These are phyloP conservation scores for Conopomorpha cramerella DNA, from an alignment of 1,140 invertebrate species.

Conservation along the genomic window DNA sequence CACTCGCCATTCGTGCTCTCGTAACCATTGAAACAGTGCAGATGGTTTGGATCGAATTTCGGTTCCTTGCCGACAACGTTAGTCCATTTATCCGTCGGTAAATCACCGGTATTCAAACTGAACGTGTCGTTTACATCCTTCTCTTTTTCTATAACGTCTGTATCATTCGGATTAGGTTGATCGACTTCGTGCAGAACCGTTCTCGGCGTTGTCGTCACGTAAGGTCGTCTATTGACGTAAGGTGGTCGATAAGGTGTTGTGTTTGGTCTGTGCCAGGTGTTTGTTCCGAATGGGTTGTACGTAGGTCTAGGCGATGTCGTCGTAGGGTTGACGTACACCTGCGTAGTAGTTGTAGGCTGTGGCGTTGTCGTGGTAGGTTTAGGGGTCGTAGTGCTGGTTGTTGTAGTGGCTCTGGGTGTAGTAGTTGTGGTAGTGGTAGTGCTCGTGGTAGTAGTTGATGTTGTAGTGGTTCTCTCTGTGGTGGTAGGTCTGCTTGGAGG, in stretches of 20 bases:
- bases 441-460: no score
- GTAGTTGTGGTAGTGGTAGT: not conserved
- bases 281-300: no score
- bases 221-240: not conserved
- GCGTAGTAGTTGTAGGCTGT: not conserved
- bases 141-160: slow-evolving; percentile 15
- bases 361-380: not conserved
- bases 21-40: slow-evolving; percentile 38
- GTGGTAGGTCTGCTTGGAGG: no score
- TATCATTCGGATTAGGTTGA: slow-evolving; percentile 2
- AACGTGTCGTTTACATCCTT: slow-evolving; percentile 19
- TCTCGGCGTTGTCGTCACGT: not conserved
- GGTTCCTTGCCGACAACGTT: slow-evolving; percentile 24
- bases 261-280: slow-evolving; percentile 8
- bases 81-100: slow-evolving; percentile 31
- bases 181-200: not conserved
- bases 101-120: slow-evolving; percentile 16
- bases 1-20: slow-evolving; percentile 34
- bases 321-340: no score
- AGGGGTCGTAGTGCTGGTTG: not conserved
- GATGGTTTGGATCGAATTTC: slow-evolving; percentile 20
- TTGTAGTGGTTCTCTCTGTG: no score
- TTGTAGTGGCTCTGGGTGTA: not conserved
- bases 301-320: slow-evolving; percentile 2
- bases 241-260: slow-evolving; percentile 8